These are phyloP conservation scores for Cololabis saira DNA, from an alignment of 2,113 vertebrate species.

Conservation along the genomic window DNA sequence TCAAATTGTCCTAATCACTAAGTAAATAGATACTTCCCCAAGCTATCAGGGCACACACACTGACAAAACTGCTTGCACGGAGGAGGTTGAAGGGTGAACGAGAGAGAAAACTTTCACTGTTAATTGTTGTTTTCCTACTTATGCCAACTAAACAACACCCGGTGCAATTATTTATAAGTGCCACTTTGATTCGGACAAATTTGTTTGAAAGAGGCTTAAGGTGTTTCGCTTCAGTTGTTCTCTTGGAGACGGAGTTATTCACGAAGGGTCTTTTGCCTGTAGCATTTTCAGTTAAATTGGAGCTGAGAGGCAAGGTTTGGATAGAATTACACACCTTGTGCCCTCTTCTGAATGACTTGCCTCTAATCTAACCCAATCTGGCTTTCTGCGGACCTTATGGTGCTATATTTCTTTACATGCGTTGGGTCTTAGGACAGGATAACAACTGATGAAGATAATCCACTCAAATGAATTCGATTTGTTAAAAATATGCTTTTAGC, in stretches of 20 bases:
- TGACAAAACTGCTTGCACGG: conserved; percentile 53
- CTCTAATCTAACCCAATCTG: conserved; percentile 78
- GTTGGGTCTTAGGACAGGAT: conserved; percentile 69
- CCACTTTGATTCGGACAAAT: conserved; percentile 80
- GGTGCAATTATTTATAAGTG: conserved; percentile 83
- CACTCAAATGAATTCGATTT: conserved; percentile 76
- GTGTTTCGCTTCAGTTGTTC: conserved; percentile 73
- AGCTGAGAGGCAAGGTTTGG: conserved; percentile 60
- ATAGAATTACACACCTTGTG: conserved; percentile 74
- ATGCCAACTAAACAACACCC: conserved; percentile 76
- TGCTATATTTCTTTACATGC: conserved; percentile 79
- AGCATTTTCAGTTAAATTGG: conserved; percentile 70
- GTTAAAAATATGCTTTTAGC: conserved; percentile 48
- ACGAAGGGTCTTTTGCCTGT: conserved; percentile 45
- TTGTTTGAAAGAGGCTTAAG: conserved; percentile 81
- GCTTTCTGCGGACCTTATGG: conserved; percentile 72
- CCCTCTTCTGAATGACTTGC: conserved; percentile 71
- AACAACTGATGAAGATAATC: conserved; percentile 74
- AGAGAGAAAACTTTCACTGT: conserved; percentile 69
- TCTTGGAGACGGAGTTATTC: conserved; percentile 61
- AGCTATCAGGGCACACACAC: conserved; percentile 76
- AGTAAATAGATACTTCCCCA: conserved; percentile 87
- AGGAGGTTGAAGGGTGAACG: conserved; percentile 30
- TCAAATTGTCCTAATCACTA: conserved; percentile 86
- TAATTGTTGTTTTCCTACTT: conserved; percentile 86